phyloP scores from a whole-genome alignment of 2,113 vertebrate species.

The Pluvianellus socialis region DNA sequence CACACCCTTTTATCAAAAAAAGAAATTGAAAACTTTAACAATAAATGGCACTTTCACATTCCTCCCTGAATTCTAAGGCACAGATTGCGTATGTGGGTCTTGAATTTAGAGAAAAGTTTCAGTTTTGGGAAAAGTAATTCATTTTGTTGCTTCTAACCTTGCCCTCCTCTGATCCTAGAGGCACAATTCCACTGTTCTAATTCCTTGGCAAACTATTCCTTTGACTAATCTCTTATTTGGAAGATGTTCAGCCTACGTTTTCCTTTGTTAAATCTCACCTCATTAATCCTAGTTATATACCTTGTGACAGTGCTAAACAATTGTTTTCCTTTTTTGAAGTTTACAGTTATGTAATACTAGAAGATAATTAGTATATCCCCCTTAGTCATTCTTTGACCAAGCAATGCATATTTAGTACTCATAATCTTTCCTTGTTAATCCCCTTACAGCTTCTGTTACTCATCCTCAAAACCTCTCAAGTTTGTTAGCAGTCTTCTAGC shows the following conservation, averaged over 20 bases:
- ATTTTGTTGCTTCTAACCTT: not conserved
- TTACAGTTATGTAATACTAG: not conserved
- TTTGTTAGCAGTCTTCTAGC: not conserved
- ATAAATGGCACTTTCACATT: not conserved
- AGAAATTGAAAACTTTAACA: not conserved
- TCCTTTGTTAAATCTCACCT: conserved; percentile 26
- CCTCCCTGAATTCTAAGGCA: not conserved
- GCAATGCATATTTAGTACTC: conserved; percentile 2
- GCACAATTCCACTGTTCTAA: not conserved
- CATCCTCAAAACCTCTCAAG: not conserved
- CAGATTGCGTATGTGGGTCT: not conserved
- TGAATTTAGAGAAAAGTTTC: not conserved
- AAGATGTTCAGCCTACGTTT: not conserved
- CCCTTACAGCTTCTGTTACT: not conserved
- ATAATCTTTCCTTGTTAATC: not conserved
- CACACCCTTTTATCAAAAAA: not conserved
- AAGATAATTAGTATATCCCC: conserved; percentile 18
- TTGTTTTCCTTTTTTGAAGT: conserved; percentile 15
- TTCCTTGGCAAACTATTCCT: not conserved
- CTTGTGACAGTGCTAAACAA: not conserved
- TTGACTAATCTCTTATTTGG: conserved; percentile 1
- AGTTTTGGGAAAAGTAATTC: not conserved
- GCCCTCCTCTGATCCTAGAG: not conserved
- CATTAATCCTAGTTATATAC: conserved; percentile 2
- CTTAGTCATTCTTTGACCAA: conserved; percentile 4